Conservation (phyloP, 2,797 vertebrate genomes). For the Momotus momota region DNA sequence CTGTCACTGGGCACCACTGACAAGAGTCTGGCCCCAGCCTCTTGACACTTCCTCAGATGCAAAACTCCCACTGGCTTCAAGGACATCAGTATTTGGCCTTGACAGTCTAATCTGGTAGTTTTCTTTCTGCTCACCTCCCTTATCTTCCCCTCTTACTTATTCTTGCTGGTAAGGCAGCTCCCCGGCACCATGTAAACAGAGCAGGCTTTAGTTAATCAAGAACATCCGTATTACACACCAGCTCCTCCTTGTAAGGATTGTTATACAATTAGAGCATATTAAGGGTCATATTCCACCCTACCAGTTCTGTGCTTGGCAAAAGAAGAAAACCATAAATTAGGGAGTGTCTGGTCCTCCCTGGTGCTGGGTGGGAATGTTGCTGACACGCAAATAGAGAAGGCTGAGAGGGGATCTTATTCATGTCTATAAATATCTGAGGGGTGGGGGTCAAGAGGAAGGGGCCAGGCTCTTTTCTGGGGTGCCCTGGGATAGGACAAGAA, state of each 20-base stretch:
- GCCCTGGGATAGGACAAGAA: too few species aligned
- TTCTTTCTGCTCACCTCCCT: neutral
- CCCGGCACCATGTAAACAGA: neutral
- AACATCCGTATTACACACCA: neutral
- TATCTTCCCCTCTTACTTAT: neutral
- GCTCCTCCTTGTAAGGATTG: neutral
- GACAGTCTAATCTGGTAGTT: neutral
- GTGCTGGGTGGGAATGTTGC: neutral
- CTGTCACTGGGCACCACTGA: neutral
- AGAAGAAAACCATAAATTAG: neutral
- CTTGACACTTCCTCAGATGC: neutral
- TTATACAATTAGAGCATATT: neutral
- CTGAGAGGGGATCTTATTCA: too few species aligned
- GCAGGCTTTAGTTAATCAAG: neutral
- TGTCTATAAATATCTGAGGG: too few species aligned
- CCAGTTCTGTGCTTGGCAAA: neutral
- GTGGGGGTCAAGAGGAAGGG: too few species aligned
- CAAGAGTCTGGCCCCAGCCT: neutral
- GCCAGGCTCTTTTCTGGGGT: too few species aligned
- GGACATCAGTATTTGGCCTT: neutral
- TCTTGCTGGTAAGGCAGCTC: neutral
- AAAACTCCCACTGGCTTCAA: neutral
- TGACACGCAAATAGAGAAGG: neutral
- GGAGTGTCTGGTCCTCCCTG: neutral
- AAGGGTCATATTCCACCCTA: neutral